Evolutionary conservation across 2,888 invertebrate species (phyloP).

Genomic region (Acrocyrtus sp.): DNA sequence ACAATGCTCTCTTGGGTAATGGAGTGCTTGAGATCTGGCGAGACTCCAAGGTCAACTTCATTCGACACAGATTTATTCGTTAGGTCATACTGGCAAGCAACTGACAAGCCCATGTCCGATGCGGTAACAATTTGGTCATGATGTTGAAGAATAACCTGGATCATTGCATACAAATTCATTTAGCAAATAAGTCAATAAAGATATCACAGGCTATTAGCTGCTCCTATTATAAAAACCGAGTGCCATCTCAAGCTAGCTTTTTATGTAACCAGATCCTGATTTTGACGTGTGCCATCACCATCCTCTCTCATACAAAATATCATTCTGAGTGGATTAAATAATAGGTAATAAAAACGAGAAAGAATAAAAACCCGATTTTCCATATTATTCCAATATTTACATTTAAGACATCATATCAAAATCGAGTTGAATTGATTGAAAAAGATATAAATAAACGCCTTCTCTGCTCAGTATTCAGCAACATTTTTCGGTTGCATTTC

Average conservation of each 20-base stretch:
- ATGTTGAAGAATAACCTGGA: conserved; percentile 77
- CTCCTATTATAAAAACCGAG: no score
- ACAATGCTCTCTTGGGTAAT: conserved; percentile 90
- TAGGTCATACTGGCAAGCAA: conserved; percentile 93
- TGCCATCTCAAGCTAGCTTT: no score
- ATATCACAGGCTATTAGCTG: no score
- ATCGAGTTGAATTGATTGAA: no score
- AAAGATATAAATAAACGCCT: conserved; percentile 14
- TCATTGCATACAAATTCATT: conserved; percentile 26
- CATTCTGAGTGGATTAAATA: no score
- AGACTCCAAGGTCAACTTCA: conserved; percentile 80
- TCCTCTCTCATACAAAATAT: no score
- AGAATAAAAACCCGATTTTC: no score
- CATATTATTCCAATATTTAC: no score
- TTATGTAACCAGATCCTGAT: conserved; percentile 24
- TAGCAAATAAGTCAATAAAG: no score
- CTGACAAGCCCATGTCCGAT: conserved; percentile 90
- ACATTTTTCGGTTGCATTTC: conserved; percentile 13
- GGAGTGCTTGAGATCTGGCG: conserved; percentile 86
- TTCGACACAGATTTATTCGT: conserved; percentile 94
- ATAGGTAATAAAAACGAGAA: no score
- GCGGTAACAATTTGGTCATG: conserved; percentile 96
- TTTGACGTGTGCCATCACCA: conserved; percentile 35
- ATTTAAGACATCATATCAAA: no score
- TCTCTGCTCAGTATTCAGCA: no score